Evolutionary conservation across 2,113 vertebrate species (phyloP), one percentile per base, ranked within the genome.

Genomic region (Anseranas semipalmata): DNA sequence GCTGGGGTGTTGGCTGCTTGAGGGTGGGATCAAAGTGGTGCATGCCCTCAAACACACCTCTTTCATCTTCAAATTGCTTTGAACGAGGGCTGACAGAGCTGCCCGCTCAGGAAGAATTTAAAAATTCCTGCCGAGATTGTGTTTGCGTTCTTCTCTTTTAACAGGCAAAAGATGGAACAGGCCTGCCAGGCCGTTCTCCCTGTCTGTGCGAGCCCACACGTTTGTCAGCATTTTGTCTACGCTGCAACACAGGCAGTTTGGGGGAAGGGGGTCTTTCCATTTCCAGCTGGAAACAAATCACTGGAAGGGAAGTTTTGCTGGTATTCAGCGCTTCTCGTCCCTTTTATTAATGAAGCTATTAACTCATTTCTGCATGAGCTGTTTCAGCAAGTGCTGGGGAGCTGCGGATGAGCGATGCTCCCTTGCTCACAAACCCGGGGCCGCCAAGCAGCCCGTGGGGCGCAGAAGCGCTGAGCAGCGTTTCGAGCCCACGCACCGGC

Each of bases 21-120:
- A 90, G 90, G 95, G 95, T 94, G 73, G 96, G 86, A 97, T 90
- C 94, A 96, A 95, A 94, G 90, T 7, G 55, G 52, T 88, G 58
- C 60, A 37, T 74, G 89, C 68, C 91, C 91, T 88, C 74, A 93
- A 95, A 95, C 77, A 86, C 84, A 81, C 90, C 70, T 70, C 85
- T 96, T 96, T 95, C 93, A 95, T 95, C 95, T 70, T 39, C 45
- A 33, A 27, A 70, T 89, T 78, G 73, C 82, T 92, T 95, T 95
- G 94, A 96, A 89, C 90, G 59, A 79, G 20, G 68, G 35, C 55
- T n/a, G 67, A 58, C 77, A 83, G 71, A 78, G 71, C 91, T 75
- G 55, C 85, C 3, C 4, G 92, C 89, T 85, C 48, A 3, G 77
- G 71, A 56, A 85, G 79, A 65, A 75, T n/a, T 81, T 70, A 1